Percentiles rank a stretch among this genome's conserved stretches.
These are phyloP conservation scores for Cepphus grylle DNA, from an alignment of 2,113 vertebrate species.

Conservation along the genomic window DNA sequence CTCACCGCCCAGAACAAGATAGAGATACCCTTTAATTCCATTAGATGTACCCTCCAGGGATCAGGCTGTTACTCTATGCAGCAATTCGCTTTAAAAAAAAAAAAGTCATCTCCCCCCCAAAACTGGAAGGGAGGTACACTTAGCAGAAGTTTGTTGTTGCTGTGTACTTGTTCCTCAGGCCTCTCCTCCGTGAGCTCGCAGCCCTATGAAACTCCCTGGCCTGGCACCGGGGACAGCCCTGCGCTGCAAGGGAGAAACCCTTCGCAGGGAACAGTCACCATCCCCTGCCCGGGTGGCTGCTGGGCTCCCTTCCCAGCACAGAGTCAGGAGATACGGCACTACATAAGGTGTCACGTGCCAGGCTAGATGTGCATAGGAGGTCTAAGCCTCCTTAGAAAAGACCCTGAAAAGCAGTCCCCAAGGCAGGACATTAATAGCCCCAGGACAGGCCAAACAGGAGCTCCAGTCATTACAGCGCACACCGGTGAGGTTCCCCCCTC, in stretches of 20 bases:
- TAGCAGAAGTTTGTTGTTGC: not conserved
- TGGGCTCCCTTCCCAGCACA: not conserved
- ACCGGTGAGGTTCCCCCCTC: not conserved
- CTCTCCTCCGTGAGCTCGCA: not conserved
- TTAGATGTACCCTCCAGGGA: slow-evolving; percentile 62
- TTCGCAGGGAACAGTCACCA: not conserved
- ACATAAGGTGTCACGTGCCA: not conserved
- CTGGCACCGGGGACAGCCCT: not conserved
- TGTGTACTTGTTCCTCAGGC: not conserved
- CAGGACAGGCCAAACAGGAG: not conserved
- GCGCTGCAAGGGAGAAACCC: not conserved
- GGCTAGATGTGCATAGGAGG: fast-evolving
- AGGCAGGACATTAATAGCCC: not conserved
- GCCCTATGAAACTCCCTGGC: not conserved
- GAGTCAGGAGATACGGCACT: fast-evolving
- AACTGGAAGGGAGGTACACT: not conserved
- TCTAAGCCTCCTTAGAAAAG: not conserved
- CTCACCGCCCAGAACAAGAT: slow-evolving; percentile 55
- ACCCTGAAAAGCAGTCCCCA: not conserved
- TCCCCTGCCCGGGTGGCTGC: not conserved
- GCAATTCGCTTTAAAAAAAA: not conserved
- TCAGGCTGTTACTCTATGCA: not conserved
- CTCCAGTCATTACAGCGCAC: not conserved
- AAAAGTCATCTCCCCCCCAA: not conserved
- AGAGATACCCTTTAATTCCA: slow-evolving; percentile 69